These are phyloP conservation scores for Herminia tarsipennalis DNA, from an alignment of 2,888 invertebrate genomes.

Conservation along the genomic window DNA sequence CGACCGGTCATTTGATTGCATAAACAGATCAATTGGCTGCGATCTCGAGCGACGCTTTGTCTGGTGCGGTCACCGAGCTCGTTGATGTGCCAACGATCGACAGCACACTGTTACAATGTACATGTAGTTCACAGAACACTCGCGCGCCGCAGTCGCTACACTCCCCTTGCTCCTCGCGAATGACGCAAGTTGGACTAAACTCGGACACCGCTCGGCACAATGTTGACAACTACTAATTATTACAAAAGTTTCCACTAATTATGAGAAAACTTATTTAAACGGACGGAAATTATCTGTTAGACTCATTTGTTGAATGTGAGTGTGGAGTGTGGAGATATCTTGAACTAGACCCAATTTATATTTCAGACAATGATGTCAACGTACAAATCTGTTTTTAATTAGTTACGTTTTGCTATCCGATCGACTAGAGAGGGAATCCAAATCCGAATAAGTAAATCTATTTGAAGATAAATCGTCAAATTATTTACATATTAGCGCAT, in stretches of 20 bases:
- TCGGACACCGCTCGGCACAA: background rate
- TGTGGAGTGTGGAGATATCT: background rate
- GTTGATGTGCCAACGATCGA: background rate
- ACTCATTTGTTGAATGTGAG: constrained; percentile 10
- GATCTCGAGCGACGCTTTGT: background rate
- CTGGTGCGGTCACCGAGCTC: background rate
- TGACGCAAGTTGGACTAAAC: constrained; percentile 1
- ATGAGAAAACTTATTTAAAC: constrained; percentile 20
- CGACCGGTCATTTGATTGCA: no score
- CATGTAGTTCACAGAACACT: no score
- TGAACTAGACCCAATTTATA: constrained; percentile 23
- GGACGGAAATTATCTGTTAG: constrained; percentile 10
- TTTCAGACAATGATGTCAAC: constrained; percentile 10
- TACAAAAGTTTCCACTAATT: constrained; percentile 18
- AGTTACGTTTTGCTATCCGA: no score
- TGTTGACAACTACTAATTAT: constrained; percentile 12
- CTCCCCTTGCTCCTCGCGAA: background rate
- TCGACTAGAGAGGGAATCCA: no score
- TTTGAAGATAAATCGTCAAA: no score
- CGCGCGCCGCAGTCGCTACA: no score
- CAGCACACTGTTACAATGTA: no score
- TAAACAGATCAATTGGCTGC: background rate
- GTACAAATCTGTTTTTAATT: background rate
- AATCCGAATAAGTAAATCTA: no score
- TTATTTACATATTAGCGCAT: no score